Evolutionary conservation across 2,888 invertebrate genomes (phyloP), one percentile per base, ranked within the genome.

Genomic region (Plagodis pulveraria): DNA sequence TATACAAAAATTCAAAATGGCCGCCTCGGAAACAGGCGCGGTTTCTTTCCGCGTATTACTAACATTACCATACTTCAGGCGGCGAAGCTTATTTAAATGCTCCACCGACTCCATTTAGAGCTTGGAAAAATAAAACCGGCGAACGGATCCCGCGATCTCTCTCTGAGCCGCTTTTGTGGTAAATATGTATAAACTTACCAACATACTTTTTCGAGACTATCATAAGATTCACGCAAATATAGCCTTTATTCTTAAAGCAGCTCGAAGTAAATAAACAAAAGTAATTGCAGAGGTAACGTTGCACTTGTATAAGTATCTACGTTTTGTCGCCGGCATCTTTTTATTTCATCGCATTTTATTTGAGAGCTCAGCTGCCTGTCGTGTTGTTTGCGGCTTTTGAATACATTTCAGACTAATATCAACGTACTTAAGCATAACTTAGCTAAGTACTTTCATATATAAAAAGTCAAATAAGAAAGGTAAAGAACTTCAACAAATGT

Each of bases 51-150:
- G 84, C 87, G 90, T 90, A 91, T 91, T 91, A 91, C 88, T 83
- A 83, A 87, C 90, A 92, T 92, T 92, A 92, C 91, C 92, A 91
- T 92, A 91, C 90, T 91, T 89, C 89, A 90, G 89, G 80, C 88
- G 82, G 80, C 84, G 91, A 85, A 86, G 91, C 91, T 92, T 92
- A 92, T 92, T 91, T 91, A 92, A 92, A 92, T 92, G 92, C 91
- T 89, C 91, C 91, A 91, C 91, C 89, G 92, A 90, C 91, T 92
- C 91, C 91, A 92, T 91, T 92, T 91, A 92, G 89, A 91, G 89
- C 90, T 91, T 89, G 91, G 89, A 89, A 91, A 91, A 91, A 92
- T 91, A 92, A 92, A 91, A 91, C 89, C 77, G 78, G 81, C 80
- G 87, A 85, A 89, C 85, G 86, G 89, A 91, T 91, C 91, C 85